Evolutionary conservation across 1,140 invertebrate genomes (phyloP).

Genomic region (Macrobrachium nipponense): DNA sequence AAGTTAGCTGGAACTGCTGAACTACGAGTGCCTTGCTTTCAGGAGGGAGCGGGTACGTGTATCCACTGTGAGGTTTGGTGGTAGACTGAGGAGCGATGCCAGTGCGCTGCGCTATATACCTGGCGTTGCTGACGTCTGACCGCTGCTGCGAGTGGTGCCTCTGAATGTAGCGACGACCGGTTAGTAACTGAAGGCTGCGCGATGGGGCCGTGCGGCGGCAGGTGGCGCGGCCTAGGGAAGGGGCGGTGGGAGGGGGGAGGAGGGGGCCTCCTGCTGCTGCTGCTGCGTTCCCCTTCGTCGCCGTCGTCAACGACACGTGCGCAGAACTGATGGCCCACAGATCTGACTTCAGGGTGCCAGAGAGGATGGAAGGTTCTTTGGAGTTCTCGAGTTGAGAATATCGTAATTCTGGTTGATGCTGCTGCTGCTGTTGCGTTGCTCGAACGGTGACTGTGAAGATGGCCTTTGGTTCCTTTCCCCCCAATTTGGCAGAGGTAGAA

Average conservation of each 20-base stretch:
- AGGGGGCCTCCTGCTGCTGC: too few relatives aligned
- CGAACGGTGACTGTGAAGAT: too few relatives aligned
- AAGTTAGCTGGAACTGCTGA: background rate
- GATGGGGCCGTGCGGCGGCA: slow-evolving; percentile 14
- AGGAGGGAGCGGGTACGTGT: slow-evolving; percentile 15
- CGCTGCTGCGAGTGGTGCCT: background rate
- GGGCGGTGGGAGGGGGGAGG: background rate
- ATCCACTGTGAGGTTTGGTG: slow-evolving; percentile 1
- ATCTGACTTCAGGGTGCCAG: background rate
- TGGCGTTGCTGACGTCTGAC: slow-evolving; percentile 5
- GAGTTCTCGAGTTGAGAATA: background rate
- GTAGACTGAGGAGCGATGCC: slow-evolving; percentile 6
- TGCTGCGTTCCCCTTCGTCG: background rate
- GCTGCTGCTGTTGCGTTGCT: background rate
- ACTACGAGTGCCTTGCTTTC: background rate
- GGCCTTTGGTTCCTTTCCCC: too few relatives aligned
- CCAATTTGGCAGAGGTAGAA: too few relatives aligned
- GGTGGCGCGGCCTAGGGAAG: slow-evolving; percentile 17
- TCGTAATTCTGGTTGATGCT: background rate
- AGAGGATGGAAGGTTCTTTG: background rate
- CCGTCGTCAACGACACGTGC: slow-evolving; percentile 42
- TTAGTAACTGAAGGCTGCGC: slow-evolving; percentile 44
- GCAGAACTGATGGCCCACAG: slow-evolving; percentile 22
- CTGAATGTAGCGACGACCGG: slow-evolving; percentile 30
- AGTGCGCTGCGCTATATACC: slow-evolving; percentile 29